These are phyloP conservation scores for Liparis tanakae DNA, from an alignment of 2,797 vertebrate genomes.

Conservation along the genomic window DNA sequence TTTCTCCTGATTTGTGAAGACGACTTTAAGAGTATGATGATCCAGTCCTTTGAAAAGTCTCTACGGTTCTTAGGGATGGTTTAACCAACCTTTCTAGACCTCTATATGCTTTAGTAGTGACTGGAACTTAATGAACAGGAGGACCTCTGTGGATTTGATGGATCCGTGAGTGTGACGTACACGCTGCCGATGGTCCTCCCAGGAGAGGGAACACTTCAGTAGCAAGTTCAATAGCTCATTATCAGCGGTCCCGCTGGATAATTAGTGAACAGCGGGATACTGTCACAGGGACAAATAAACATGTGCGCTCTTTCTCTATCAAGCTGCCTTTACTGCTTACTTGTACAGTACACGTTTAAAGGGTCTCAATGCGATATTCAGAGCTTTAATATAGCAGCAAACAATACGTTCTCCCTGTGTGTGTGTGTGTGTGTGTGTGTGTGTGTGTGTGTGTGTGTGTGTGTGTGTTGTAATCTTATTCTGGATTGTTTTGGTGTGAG, in stretches of 20 bases:
- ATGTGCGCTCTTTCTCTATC: slow-evolving; percentile 54
- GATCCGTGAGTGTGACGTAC: slow-evolving; percentile 64
- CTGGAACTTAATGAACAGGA: slow-evolving; percentile 72
- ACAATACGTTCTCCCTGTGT: background rate
- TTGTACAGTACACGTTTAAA: background rate
- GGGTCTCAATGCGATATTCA: background rate
- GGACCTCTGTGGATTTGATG: slow-evolving; percentile 74
- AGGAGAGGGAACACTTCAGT: slow-evolving; percentile 67
- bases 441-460: background rate
- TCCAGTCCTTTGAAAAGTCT: slow-evolving; percentile 39
- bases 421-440: background rate
- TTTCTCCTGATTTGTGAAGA: slow-evolving; percentile 37
- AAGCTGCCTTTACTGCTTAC: slow-evolving; percentile 42
- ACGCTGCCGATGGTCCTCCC: slow-evolving; percentile 69
- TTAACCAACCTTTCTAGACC: slow-evolving; percentile 77
- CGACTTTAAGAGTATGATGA: slow-evolving; percentile 23
- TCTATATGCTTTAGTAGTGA: slow-evolving; percentile 58
- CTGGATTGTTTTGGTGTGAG: too few species aligned
- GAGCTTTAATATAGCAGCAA: background rate
- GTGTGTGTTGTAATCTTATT: background rate
- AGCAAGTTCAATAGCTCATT: slow-evolving; percentile 85
- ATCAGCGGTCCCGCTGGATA: slow-evolving; percentile 80
- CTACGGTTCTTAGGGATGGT: slow-evolving; percentile 49
- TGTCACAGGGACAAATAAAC: slow-evolving; percentile 80
- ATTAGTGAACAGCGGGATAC: slow-evolving; percentile 81